Conservation (phyloP, 2,888 invertebrate genomes). For the Chymomyza amoena region DNA sequence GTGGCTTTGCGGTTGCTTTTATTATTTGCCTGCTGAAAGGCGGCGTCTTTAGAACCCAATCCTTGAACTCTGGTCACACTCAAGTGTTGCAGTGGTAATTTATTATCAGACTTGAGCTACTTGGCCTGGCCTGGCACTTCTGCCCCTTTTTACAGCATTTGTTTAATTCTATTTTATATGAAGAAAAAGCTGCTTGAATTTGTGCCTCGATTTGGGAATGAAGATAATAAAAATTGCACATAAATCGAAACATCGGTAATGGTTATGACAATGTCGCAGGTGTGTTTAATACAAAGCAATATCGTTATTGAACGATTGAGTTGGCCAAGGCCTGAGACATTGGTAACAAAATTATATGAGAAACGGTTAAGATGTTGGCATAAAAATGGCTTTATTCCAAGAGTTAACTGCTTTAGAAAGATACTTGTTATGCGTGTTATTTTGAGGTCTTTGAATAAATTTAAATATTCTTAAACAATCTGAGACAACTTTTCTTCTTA, state of each 20-base stretch:
- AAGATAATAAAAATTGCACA: constrained; percentile 14
- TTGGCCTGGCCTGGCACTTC: constrained; percentile 14
- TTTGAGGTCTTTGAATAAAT: too few species aligned
- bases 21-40: constrained; percentile 48
- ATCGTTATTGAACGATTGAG: constrained; percentile 18
- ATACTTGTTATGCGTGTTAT: too few species aligned
- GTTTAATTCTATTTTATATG: constrained; percentile 45
- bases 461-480: too few species aligned
- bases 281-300: constrained; percentile 53
- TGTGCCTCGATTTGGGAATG: not conserved
- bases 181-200: not conserved
- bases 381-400: not conserved
- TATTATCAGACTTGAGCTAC: constrained; percentile 10
- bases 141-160: constrained; percentile 34
- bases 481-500: too few species aligned
- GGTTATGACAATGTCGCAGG: constrained; percentile 64
- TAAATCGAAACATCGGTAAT: constrained; percentile 48
- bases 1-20: constrained; percentile 65
- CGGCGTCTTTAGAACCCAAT: constrained; percentile 2
- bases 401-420: not conserved
- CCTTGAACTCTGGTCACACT: not conserved
- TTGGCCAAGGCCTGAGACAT: not conserved
- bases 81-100: not conserved
- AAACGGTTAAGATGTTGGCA: not conserved
- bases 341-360: not conserved